Conservation (phyloP, 2,113 vertebrate species). For the Rutilus rutilus region DNA sequence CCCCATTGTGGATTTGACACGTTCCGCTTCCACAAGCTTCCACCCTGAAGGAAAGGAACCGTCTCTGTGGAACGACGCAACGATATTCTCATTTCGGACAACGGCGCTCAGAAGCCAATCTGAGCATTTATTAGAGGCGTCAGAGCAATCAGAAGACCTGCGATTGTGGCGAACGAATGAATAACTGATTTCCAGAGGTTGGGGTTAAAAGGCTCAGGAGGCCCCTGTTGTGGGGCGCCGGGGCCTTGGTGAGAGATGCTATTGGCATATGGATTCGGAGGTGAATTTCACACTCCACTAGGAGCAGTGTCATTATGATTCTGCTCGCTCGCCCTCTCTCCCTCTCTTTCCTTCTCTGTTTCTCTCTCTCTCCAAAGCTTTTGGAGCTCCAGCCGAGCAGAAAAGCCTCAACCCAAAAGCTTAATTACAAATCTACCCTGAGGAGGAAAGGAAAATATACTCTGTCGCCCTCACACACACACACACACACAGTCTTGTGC, state of each 20-base stretch:
- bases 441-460: slow-evolving; percentile 46
- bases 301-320: slow-evolving; percentile 46
- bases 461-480: slow-evolving; percentile 20
- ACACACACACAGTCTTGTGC: background rate
- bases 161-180: slow-evolving; percentile 22
- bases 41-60: slow-evolving; percentile 24
- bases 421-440: slow-evolving; percentile 50
- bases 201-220: slow-evolving; percentile 47
- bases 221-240: background rate
- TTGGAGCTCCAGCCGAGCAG: slow-evolving; percentile 40
- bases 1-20: slow-evolving; percentile 23
- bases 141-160: slow-evolving; percentile 26
- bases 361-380: slow-evolving; percentile 43
- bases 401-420: slow-evolving; percentile 47
- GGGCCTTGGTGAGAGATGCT: slow-evolving; percentile 25
- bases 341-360: slow-evolving; percentile 5
- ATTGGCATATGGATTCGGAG: slow-evolving; percentile 44
- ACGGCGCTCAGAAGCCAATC: slow-evolving; percentile 20
- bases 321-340: slow-evolving; percentile 7
- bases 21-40: slow-evolving; percentile 32
- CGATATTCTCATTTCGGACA: slow-evolving; percentile 37
- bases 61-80: slow-evolving; percentile 28
- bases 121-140: slow-evolving; percentile 44
- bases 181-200: slow-evolving; percentile 44
- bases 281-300: slow-evolving; percentile 48